Evolutionary conservation across 2,888 invertebrate genomes (phyloP).

Genomic region (Pristionchus arcanus): DNA sequence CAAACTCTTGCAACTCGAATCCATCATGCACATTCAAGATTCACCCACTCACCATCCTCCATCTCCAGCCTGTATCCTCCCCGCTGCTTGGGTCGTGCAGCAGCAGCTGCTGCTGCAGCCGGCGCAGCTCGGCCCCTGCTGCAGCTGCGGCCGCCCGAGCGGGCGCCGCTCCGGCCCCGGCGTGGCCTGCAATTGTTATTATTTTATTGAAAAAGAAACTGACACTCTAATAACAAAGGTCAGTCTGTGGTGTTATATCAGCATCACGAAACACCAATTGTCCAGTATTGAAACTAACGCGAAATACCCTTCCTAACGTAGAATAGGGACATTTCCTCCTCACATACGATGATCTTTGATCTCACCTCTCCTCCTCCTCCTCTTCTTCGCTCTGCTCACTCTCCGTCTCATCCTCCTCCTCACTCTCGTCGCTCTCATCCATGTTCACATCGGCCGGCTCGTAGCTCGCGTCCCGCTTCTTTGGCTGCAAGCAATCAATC

Average conservation of each 20-base stretch:
- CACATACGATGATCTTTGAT: too few species aligned
- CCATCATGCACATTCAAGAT: neutral
- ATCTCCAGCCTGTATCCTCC: conserved; percentile 3
- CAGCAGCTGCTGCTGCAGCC: neutral
- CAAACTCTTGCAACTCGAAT: too few species aligned
- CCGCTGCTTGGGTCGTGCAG: neutral
- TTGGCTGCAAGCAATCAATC: neutral
- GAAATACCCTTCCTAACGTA: too few species aligned
- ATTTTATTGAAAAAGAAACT: neutral
- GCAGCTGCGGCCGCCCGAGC: conserved; percentile 7
- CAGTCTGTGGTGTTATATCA: too few species aligned
- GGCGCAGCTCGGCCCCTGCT: neutral
- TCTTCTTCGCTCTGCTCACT: conserved; percentile 21
- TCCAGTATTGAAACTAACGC: too few species aligned
- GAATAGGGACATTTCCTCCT: too few species aligned
- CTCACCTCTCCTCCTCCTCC: conserved; percentile 40
- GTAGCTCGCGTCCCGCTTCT: conserved; percentile 37
- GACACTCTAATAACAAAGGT: neutral
- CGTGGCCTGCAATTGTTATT: neutral
- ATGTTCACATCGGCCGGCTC: neutral
- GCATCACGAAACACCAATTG: too few species aligned
- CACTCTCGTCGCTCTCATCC: neutral
- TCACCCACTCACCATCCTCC: neutral
- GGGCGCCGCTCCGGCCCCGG: neutral
- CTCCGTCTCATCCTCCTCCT: neutral